These are phyloP conservation scores for Thamnophis sirtalis DNA, from an alignment of 2,113 vertebrate species.

Conservation along the genomic window DNA sequence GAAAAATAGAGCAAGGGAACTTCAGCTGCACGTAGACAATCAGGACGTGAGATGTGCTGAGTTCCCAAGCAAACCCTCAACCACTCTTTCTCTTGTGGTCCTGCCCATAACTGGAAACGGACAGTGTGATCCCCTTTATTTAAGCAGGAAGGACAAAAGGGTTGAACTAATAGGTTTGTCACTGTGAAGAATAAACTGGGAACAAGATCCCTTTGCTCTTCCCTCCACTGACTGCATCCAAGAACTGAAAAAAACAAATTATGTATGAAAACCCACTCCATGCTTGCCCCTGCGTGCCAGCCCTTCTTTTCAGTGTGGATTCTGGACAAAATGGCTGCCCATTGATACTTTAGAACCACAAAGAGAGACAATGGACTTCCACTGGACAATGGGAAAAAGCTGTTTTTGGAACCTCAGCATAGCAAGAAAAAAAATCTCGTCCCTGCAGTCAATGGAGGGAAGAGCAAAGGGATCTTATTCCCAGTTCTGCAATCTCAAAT, in stretches of 20 bases:
- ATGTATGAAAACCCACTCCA: background rate
- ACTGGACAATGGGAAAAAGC: background rate
- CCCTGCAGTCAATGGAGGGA: background rate
- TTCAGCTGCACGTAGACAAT: background rate
- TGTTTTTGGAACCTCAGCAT: background rate
- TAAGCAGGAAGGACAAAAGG: background rate
- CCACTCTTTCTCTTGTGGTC: background rate
- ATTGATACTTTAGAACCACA: background rate
- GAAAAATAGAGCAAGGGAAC: background rate
- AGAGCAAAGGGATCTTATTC: background rate
- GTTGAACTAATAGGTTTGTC: background rate
- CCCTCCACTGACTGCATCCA: background rate
- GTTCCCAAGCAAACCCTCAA: background rate
- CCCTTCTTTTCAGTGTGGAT: background rate
- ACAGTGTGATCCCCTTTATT: background rate
- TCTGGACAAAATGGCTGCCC: background rate
- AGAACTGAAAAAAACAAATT: background rate
- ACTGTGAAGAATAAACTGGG: background rate
- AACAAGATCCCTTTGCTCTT: background rate
- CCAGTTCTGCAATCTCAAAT: background rate
- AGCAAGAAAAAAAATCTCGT: background rate
- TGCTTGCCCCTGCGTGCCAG: background rate
- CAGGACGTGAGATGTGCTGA: background rate
- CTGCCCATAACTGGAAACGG: background rate
- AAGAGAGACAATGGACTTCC: background rate